Percentiles rank a stretch among this genome's conserved stretches.
Conservation (phyloP, 2,888 invertebrate species). For the Perizoma affinitatum region DNA sequence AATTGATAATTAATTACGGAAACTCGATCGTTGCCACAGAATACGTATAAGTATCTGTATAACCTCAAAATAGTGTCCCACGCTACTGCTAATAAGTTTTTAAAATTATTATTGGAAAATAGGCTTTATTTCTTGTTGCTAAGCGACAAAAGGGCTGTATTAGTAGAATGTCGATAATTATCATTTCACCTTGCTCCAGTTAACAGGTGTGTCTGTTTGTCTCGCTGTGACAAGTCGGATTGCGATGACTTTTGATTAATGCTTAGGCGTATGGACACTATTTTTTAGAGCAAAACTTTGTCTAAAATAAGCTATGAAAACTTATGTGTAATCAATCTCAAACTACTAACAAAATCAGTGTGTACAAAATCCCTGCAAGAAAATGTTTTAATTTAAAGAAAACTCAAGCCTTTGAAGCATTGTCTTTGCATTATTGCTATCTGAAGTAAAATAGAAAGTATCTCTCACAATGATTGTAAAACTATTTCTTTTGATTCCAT, state of each 20-base stretch:
- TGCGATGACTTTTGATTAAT: conserved; percentile 33
- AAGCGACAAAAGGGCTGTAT: conserved; percentile 37
- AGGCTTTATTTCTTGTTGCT: conserved; percentile 40
- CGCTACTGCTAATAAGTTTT: conserved; percentile 43
- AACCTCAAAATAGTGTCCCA: conserved; percentile 74
- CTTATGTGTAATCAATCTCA: neutral
- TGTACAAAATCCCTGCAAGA: neutral
- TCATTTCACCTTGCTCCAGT: conserved; percentile 72
- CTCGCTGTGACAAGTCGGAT: conserved; percentile 39
- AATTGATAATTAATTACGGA: conserved; percentile 65
- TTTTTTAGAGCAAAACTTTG: conserved; percentile 1
- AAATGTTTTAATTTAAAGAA: neutral
- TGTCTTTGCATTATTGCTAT: conserved; percentile 1
- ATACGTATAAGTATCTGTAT: conserved; percentile 26
- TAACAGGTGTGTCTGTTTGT: conserved; percentile 51
- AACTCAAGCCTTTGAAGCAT: neutral
- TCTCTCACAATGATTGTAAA: conserved; percentile 18
- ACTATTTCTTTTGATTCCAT: conserved; percentile 24
- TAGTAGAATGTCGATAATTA: conserved; percentile 55
- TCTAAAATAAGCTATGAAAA: no score
- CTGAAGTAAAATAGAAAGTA: conserved; percentile 19
- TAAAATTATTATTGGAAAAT: conserved; percentile 37
- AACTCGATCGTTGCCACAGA: conserved; percentile 52
- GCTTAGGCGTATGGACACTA: conserved; percentile 14
- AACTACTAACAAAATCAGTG: neutral